Conservation (phyloP, 2,888 invertebrate genomes). For the Rhaphigaster nebulosa region DNA sequence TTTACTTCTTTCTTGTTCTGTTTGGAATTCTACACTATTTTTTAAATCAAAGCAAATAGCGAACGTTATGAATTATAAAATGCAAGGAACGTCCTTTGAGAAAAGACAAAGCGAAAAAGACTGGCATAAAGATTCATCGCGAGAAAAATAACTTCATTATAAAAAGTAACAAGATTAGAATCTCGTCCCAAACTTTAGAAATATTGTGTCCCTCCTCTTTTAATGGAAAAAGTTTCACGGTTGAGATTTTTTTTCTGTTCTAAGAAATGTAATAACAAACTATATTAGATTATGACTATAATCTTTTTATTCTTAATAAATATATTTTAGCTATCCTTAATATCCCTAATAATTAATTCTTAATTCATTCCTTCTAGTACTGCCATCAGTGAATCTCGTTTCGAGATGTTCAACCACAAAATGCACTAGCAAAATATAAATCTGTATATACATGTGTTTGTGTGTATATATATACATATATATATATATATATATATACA, state of each 20-base stretch:
- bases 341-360: too few species aligned
- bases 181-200: background rate
- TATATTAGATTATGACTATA: background rate
- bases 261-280: background rate
- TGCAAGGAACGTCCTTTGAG: background rate
- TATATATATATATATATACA: too few species aligned
- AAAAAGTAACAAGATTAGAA: conserved; percentile 33
- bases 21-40: background rate
- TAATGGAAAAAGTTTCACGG: conserved; percentile 23
- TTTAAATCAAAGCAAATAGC: background rate
- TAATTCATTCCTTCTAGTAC: too few species aligned
- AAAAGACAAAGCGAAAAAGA: background rate
- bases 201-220: conserved; percentile 14
- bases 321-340: too few species aligned
- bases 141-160: background rate
- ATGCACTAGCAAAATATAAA: too few species aligned
- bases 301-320: background rate
- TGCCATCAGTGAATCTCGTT: too few species aligned
- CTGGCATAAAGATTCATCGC: background rate
- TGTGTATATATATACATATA: too few species aligned
- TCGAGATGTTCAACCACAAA: too few species aligned
- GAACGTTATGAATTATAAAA: background rate
- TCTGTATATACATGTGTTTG: too few species aligned
- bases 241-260: background rate
- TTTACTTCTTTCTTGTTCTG: too few species aligned